phyloP scores from a whole-genome alignment of 2,888 invertebrate species.

The Nysson spinosus region DNA sequence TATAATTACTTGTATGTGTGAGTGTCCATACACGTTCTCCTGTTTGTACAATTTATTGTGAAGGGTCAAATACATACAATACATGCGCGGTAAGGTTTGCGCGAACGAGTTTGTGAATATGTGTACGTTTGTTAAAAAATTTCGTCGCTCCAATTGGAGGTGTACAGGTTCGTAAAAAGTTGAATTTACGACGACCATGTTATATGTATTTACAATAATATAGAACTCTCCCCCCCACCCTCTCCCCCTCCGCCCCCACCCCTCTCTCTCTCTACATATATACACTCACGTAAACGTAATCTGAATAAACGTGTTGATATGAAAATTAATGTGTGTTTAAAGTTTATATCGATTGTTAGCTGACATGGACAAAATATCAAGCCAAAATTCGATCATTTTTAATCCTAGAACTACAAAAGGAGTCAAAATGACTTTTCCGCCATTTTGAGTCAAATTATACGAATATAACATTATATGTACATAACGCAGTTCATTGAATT shows the following conservation, averaged over 20 bases:
- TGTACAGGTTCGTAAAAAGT: constrained; percentile 27
- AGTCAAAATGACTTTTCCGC: no score
- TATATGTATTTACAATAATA: constrained; percentile 72
- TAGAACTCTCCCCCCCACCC: no score
- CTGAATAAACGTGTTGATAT: constrained; percentile 67
- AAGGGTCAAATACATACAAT: no score
- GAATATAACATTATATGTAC: no score
- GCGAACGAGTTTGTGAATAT: constrained; percentile 1
- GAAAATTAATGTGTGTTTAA: constrained; percentile 36
- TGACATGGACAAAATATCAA: no score
- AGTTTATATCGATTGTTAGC: background rate
- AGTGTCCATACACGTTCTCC: background rate
- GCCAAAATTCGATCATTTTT: no score
- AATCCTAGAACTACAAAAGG: no score
- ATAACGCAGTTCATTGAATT: no score
- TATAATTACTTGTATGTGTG: constrained; percentile 17
- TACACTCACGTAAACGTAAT: constrained; percentile 55
- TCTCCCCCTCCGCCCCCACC: no score
- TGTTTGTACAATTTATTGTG: constrained; percentile 32
- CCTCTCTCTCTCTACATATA: constrained; percentile 67
- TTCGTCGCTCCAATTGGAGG: constrained; percentile 12
- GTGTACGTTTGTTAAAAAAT: constrained; percentile 3
- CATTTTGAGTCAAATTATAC: no score
- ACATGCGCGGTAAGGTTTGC: background rate
- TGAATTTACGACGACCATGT: constrained; percentile 67